Conservation (phyloP, 2,113 vertebrate genomes). For the Sapayoa aenigma region DNA sequence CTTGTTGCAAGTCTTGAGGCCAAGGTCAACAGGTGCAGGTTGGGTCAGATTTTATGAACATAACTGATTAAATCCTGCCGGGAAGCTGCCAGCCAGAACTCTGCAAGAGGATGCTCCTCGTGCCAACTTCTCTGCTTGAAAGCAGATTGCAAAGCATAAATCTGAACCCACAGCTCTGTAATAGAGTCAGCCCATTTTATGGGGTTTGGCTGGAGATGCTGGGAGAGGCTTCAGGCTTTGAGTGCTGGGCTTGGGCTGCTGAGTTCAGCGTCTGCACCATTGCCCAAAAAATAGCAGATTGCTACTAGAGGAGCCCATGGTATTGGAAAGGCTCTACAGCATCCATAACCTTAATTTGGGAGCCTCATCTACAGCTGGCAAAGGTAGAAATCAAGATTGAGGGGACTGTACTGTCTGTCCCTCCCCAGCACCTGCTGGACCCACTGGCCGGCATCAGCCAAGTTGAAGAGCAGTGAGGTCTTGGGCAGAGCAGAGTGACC, state of each 20-base stretch:
- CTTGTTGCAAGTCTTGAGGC: neutral
- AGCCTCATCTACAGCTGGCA: neutral
- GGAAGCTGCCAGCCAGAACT: neutral
- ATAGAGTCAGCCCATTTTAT: neutral
- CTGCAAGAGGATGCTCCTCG: neutral
- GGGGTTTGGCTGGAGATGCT: neutral
- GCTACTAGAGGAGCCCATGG: neutral
- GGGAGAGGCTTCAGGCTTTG: neutral
- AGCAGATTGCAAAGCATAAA: neutral
- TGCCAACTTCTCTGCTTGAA: conserved; percentile 16
- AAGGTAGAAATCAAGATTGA: neutral
- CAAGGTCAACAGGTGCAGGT: conserved; percentile 4
- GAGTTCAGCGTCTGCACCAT: neutral
- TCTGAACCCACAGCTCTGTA: neutral
- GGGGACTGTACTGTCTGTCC: neutral
- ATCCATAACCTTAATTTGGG: neutral
- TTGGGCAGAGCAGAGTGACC: neutral
- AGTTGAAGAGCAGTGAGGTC: neutral
- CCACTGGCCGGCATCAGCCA: neutral
- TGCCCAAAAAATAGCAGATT: neutral
- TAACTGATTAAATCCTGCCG: conserved; percentile 2
- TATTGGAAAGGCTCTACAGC: neutral
- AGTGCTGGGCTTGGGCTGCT: neutral
- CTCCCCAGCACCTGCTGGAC: neutral
- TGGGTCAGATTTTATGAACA: neutral